A percentile compares a stretch with the other conserved stretches of the same genome.
These are phyloP conservation scores for Drosophila eugracilis DNA, from an alignment of 1,140 invertebrate genomes.

Conservation along the genomic window DNA sequence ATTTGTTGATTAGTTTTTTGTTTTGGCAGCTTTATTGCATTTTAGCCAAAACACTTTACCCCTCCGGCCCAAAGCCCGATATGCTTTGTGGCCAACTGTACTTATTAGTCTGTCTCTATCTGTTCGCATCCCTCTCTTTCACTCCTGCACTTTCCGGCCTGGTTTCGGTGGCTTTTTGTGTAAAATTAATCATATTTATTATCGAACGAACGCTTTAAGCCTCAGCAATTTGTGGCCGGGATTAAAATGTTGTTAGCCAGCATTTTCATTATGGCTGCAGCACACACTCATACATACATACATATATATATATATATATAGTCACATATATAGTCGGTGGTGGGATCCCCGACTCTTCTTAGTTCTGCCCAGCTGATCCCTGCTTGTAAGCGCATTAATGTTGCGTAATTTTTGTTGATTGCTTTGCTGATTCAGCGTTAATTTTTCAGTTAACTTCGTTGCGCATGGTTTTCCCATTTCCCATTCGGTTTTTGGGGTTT, in stretches of 20 bases:
- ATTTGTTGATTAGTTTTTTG: constrained; percentile 58
- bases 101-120: constrained; percentile 12
- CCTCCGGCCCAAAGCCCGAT: no score
- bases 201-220: constrained; percentile 53
- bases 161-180: constrained; percentile 21
- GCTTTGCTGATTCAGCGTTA: constrained; percentile 71
- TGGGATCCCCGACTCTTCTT: background rate
- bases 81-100: constrained; percentile 52
- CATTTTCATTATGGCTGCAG: constrained; percentile 53
- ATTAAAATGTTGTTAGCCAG: constrained; percentile 68
- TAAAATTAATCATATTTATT: constrained; percentile 79
- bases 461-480: constrained; percentile 16
- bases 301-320: constrained; percentile 2
- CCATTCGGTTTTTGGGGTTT: background rate
- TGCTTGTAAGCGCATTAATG: constrained; percentile 51
- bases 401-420: constrained; percentile 70
- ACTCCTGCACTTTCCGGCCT: constrained; percentile 17
- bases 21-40: constrained; percentile 43
- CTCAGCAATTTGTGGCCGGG: constrained; percentile 71
- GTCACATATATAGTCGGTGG: background rate
- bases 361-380: constrained; percentile 30
- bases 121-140: background rate
- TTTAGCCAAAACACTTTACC: constrained; percentile 15
- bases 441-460: constrained; percentile 56
- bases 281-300: constrained; percentile 16